phyloP scores from a whole-genome alignment of 2,797 vertebrate species.

The Epinephelus coioides region DNA sequence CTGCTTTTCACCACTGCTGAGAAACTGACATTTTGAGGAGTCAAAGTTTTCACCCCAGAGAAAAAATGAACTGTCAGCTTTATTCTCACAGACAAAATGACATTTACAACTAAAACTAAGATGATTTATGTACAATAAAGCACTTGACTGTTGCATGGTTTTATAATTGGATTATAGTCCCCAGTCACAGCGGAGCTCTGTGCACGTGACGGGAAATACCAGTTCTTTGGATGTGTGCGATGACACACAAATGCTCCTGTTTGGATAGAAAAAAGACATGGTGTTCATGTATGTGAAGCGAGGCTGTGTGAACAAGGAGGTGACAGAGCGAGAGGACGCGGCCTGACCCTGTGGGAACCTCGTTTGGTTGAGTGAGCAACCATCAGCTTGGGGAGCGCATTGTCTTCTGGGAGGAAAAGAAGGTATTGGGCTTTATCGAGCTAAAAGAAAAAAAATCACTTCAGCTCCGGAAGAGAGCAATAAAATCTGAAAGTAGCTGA shows the following conservation, averaged over 20 bases:
- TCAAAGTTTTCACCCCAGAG: conserved; percentile 24
- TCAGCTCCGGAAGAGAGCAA: conserved; percentile 53
- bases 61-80: conserved; percentile 18
- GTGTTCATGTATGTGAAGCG: conserved; percentile 47
- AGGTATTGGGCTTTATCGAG: conserved; percentile 18
- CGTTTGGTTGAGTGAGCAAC: conserved; percentile 51
- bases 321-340: conserved; percentile 51
- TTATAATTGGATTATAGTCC: conserved; percentile 17
- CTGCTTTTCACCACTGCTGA: conserved; percentile 42
- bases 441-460: conserved; percentile 26
- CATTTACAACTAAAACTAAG: conserved; percentile 33
- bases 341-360: conserved; percentile 75
- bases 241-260: conserved; percentile 56
- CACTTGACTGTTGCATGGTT: conserved; percentile 26
- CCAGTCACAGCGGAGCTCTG: conserved; percentile 20
- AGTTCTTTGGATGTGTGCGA: conserved; percentile 22
- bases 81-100: conserved; percentile 35
- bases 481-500: conserved; percentile 66
- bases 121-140: conserved; percentile 18
- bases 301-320: conserved; percentile 69
- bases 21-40: conserved; percentile 62
- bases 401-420: conserved; percentile 64
- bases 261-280: conserved; percentile 50
- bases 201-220: conserved; percentile 65
- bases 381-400: conserved; percentile 41